Conservation (phyloP, 2,113 vertebrate species). For the Notarius quadriscutis region DNA sequence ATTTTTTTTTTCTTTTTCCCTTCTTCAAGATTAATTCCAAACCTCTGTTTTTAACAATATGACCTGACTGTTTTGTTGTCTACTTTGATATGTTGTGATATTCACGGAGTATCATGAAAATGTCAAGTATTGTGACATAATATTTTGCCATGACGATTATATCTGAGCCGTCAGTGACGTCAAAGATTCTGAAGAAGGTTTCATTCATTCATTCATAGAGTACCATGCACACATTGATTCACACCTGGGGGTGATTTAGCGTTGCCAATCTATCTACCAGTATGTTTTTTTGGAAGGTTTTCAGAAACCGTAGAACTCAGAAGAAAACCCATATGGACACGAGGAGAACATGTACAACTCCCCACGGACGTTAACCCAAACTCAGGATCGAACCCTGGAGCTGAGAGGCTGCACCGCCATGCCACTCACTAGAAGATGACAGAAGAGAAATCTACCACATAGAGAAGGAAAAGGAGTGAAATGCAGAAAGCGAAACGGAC, state of each 20-base stretch:
- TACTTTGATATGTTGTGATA: not conserved
- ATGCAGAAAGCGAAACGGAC: conserved; percentile 67
- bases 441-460: conserved; percentile 1
- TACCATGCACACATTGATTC: not conserved
- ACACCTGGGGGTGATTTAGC: not conserved
- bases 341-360: not conserved
- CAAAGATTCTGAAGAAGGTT: not conserved
- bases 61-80: not conserved
- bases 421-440: not conserved
- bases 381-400: not conserved
- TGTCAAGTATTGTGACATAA: not conserved
- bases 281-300: not conserved
- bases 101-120: not conserved
- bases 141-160: not conserved
- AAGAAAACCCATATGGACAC: not conserved
- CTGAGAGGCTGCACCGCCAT: not conserved
- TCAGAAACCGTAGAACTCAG: not conserved
- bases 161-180: not conserved
- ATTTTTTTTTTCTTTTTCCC: no score
- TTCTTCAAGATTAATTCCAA: no score
- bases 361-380: not conserved
- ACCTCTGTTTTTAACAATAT: not conserved
- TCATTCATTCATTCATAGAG: not conserved
- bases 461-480: not conserved
- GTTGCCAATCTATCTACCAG: not conserved